Conservation (phyloP, 2,113 vertebrate genomes). For the Corydoras sp. region DNA sequence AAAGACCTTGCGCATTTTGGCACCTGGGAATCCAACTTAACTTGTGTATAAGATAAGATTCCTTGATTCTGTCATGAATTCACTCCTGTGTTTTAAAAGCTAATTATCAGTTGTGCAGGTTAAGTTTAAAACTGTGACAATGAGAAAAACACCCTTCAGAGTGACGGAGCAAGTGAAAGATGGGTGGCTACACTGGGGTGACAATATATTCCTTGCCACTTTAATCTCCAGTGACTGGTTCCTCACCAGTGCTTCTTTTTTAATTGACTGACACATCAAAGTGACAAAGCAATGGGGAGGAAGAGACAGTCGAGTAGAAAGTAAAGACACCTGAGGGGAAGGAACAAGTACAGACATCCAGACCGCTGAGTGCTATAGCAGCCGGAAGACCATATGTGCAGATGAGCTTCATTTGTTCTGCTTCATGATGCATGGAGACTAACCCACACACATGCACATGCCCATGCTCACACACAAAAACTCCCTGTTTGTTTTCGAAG, state of each 20-base stretch:
- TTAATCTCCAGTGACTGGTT: conserved; percentile 29
- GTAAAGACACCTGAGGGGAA: conserved; percentile 51
- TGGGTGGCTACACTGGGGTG: conserved; percentile 1
- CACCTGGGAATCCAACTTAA: no score
- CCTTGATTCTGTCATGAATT: conserved; percentile 2
- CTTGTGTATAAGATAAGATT: neutral
- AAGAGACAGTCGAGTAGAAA: conserved; percentile 36
- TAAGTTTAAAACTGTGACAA: conserved; percentile 14
- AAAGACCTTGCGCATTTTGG: no score
- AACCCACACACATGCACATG: conserved; percentile 12
- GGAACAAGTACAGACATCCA: conserved; percentile 27
- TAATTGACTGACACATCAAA: conserved; percentile 52
- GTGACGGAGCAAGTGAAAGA: conserved; percentile 2
- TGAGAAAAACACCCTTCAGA: conserved; percentile 7
- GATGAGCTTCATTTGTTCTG: conserved; percentile 47
- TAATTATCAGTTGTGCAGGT: neutral
- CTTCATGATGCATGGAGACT: conserved; percentile 40
- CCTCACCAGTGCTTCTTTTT: conserved; percentile 24
- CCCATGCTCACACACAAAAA: conserved; percentile 17
- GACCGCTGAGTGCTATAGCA: conserved; percentile 30
- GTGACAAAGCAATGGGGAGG: conserved; percentile 26
- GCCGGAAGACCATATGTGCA: conserved; percentile 40
- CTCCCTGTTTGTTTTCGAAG: conserved; percentile 35
- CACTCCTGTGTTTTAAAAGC: neutral
- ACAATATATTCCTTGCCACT: conserved; percentile 13